These are phyloP conservation scores for Drosophila sp. DNA, from an alignment of 1,140 invertebrate genomes.

Conservation along the genomic window DNA sequence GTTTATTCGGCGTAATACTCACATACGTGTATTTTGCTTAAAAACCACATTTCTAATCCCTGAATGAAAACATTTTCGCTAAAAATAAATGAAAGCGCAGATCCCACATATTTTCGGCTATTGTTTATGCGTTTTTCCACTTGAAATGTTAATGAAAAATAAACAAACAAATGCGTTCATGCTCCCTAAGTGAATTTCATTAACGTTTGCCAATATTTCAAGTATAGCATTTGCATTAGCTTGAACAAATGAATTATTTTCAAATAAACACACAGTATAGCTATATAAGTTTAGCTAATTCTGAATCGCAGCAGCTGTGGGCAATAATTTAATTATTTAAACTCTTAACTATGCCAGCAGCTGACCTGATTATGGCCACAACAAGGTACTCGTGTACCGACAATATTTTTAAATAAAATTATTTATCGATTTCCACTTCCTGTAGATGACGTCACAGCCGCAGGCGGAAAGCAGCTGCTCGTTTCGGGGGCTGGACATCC, in stretches of 20 bases:
- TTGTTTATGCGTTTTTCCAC: constrained; percentile 59
- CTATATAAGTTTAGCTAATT: no score
- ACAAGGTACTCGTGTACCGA: constrained; percentile 4
- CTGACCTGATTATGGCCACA: not conserved
- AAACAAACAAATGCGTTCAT: constrained; percentile 4
- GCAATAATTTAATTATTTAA: constrained; percentile 27
- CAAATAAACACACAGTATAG: constrained; percentile 16
- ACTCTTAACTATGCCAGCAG: constrained; percentile 23
- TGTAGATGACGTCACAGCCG: constrained; percentile 71
- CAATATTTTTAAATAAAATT: constrained; percentile 11
- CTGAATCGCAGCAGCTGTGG: not conserved
- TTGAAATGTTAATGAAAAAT: constrained; percentile 30
- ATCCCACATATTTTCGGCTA: constrained; percentile 23
- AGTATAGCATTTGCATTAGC: constrained; percentile 23
- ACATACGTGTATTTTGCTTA: constrained; percentile 16
- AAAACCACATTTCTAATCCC: constrained; percentile 37
- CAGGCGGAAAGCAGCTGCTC: constrained; percentile 43
- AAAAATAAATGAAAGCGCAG: constrained; percentile 52
- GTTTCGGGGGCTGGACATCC: constrained; percentile 37
- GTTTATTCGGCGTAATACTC: constrained; percentile 12
- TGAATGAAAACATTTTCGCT: constrained; percentile 25
- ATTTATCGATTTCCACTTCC: constrained; percentile 27
- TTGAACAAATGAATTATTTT: constrained; percentile 18
- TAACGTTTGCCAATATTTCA: constrained; percentile 30
- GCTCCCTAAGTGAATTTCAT: constrained; percentile 7